These are phyloP conservation scores for Hyperoodon ampullatus DNA, from an alignment of 2,113 vertebrate species.

Conservation along the genomic window DNA sequence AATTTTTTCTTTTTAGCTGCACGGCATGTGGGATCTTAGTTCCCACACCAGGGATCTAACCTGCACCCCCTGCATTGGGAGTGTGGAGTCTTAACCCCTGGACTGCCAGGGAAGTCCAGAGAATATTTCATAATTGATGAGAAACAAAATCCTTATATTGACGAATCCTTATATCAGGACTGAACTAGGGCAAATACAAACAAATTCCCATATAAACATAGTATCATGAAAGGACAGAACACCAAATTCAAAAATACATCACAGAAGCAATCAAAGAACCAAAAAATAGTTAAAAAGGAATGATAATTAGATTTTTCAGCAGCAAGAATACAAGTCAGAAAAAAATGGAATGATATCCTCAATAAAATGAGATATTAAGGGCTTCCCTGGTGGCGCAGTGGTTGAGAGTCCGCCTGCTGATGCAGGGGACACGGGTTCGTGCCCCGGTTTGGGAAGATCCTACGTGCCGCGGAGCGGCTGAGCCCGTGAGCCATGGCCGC, in stretches of 20 bases:
- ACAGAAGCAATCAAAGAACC: neutral
- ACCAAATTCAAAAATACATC: neutral
- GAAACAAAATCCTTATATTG: neutral
- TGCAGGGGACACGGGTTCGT: too few relatives aligned
- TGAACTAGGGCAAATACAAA: neutral
- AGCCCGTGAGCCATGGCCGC: too few relatives aligned
- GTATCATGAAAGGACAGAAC: neutral
- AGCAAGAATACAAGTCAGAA: neutral
- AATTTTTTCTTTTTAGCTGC: neutral
- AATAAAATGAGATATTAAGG: neutral
- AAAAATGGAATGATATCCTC: neutral
- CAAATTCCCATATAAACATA: neutral
- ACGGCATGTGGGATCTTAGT: neutral
- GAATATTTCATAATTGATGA: neutral
- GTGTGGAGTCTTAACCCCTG: neutral
- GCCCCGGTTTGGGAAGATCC: too few relatives aligned
- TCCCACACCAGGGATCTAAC: neutral
- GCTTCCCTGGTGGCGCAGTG: too few relatives aligned
- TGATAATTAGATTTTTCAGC: neutral
- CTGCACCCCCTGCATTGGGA: neutral
- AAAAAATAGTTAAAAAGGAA: neutral
- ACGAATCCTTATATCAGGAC: neutral
- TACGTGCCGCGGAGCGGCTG: too few relatives aligned
- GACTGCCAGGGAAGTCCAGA: neutral
- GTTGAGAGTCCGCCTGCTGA: too few relatives aligned